These are phyloP conservation scores for Drosophila pegasa DNA, from an alignment of 2,888 invertebrate genomes.

Conservation along the genomic window DNA sequence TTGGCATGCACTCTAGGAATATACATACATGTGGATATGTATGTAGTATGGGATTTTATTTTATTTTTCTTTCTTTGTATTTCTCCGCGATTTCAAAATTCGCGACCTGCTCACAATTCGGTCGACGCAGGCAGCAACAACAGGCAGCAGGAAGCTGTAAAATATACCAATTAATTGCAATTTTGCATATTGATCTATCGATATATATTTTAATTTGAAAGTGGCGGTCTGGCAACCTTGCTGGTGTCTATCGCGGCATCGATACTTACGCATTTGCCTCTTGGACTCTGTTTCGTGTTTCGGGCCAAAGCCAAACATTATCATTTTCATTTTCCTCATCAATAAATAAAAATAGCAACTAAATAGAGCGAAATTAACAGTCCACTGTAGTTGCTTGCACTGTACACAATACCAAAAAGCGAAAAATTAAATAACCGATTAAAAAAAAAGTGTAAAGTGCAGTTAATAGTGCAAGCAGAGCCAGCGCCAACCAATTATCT, in stretches of 20 bases:
- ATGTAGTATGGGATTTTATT: neutral
- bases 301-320: constrained; percentile 66
- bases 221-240: constrained; percentile 22
- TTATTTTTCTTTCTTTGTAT: constrained; percentile 3
- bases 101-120: constrained; percentile 50
- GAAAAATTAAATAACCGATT: constrained; percentile 7
- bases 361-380: constrained; percentile 39
- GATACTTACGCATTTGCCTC: constrained; percentile 46
- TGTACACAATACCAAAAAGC: constrained; percentile 33
- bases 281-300: constrained; percentile 54
- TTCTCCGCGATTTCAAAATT: constrained; percentile 45
- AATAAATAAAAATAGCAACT: constrained; percentile 48
- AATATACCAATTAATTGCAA: constrained; percentile 43
- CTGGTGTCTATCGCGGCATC: constrained; percentile 30
- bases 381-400: constrained; percentile 47
- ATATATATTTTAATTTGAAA: constrained; percentile 5
- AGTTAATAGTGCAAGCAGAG: constrained; percentile 26
- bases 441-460: constrained; percentile 36
- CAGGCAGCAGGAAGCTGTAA: constrained; percentile 59
- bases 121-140: constrained; percentile 53
- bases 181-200: constrained; percentile 39
- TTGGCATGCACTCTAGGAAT: constrained; percentile 13
- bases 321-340: constrained; percentile 60
- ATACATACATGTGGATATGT: constrained; percentile 8
- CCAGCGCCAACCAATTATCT: constrained; percentile 31